Percentiles rank a stretch among this genome's conserved stretches.
Conservation (phyloP, 1,140 invertebrate genomes). For the Drosophila ogumai region DNA sequence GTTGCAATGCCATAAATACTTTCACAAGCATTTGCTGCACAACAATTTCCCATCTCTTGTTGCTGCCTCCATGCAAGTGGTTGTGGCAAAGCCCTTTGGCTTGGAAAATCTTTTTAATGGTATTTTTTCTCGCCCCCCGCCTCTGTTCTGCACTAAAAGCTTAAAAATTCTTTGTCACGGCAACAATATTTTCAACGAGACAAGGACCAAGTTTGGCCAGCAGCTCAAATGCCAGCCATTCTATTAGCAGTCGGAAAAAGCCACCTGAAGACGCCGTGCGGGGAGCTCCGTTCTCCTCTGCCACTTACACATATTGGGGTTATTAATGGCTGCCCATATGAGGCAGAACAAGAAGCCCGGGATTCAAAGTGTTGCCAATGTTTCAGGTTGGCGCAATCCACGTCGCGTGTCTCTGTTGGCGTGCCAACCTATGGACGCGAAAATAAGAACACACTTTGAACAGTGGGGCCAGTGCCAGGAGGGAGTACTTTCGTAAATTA, state of each 20-base stretch:
- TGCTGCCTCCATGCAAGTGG: slow-evolving; percentile 29
- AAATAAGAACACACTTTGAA: slow-evolving; percentile 39
- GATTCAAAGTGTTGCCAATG: slow-evolving; percentile 60
- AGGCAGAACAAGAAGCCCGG: background rate
- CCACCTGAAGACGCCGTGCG: slow-evolving; percentile 40
- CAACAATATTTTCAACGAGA: slow-evolving; percentile 58
- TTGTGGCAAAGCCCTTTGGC: slow-evolving; percentile 25
- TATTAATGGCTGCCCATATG: slow-evolving; percentile 67
- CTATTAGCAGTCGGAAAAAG: slow-evolving; percentile 35
- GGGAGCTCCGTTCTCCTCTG: slow-evolving; percentile 28
- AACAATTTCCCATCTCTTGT: slow-evolving; percentile 34
- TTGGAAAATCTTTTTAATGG: slow-evolving; percentile 61
- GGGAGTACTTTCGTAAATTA: background rate
- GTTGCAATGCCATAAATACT: slow-evolving; percentile 50
- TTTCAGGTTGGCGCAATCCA: slow-evolving; percentile 41
- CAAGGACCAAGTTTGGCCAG: slow-evolving; percentile 24
- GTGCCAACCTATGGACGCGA: slow-evolving; percentile 51
- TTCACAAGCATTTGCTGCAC: slow-evolving; percentile 34
- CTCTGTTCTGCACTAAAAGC: slow-evolving; percentile 46
- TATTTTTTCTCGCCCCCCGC: slow-evolving; percentile 9
- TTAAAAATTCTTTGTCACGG: slow-evolving; percentile 70
- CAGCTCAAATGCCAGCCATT: slow-evolving; percentile 34
- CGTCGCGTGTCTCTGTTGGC: slow-evolving; percentile 62
- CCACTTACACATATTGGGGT: slow-evolving; percentile 75
- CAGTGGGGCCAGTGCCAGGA: slow-evolving; percentile 22